These are phyloP conservation scores for Tautogolabrus adspersus DNA, from an alignment of 2,113 vertebrate genomes.

Conservation along the genomic window DNA sequence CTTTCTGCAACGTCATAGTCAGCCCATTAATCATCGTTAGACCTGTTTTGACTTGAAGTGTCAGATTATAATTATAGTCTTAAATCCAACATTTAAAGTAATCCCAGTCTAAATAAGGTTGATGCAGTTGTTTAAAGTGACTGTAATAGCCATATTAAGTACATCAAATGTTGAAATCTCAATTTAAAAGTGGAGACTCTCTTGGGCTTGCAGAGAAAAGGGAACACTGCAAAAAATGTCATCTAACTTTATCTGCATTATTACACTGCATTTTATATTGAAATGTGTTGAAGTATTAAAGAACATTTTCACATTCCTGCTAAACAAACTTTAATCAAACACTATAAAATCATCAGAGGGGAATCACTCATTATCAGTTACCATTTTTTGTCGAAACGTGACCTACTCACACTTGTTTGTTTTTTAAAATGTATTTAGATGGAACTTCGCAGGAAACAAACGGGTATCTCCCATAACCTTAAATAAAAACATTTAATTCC, in stretches of 20 bases:
- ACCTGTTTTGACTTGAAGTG: neutral
- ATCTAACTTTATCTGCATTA: neutral
- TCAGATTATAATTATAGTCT: neutral
- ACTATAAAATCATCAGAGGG: neutral
- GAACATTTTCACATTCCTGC: neutral
- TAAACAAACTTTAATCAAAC: neutral
- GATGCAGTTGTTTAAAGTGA: neutral
- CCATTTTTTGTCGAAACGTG: neutral
- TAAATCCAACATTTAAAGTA: neutral
- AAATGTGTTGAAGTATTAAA: neutral
- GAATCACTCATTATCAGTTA: too few relatives aligned
- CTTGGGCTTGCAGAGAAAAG: neutral
- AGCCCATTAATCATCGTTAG: neutral
- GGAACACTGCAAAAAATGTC: conserved; percentile 9
- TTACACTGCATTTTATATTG: neutral
- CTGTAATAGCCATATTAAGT: neutral
- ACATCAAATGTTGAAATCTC: neutral
- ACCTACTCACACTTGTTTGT: too few relatives aligned
- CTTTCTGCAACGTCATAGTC: neutral
- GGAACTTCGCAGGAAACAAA: neutral
- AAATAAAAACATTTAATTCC: neutral
- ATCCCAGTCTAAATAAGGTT: neutral
- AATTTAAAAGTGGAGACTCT: neutral
- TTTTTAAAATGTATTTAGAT: neutral
- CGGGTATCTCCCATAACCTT: neutral